Evolutionary conservation across 2,113 vertebrate genomes (phyloP).

Genomic region (Channa maculata): DNA sequence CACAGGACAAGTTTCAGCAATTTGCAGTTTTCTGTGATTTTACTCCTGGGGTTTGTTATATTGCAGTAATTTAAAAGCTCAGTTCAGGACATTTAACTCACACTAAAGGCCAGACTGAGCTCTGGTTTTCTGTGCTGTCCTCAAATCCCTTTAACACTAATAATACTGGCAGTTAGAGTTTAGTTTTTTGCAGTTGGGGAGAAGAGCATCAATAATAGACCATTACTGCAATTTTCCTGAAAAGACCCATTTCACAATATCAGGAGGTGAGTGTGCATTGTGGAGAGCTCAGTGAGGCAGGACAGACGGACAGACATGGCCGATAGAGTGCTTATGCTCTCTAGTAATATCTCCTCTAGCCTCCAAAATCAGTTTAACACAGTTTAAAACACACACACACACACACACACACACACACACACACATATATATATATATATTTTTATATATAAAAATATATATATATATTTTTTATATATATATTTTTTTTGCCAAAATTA

Average conservation of each 20-base stretch:
- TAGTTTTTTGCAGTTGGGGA: constrained; percentile 37
- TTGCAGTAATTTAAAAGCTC: constrained; percentile 56
- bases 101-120: constrained; percentile 46
- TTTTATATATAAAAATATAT: no score
- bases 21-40: constrained; percentile 42
- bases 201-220: constrained; percentile 63
- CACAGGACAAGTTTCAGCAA: constrained; percentile 25
- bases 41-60: constrained; percentile 37
- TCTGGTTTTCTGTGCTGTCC: constrained; percentile 24
- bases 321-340: constrained; percentile 16
- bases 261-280: constrained; percentile 55
- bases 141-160: constrained; percentile 56
- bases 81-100: constrained; percentile 61
- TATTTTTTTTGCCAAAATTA: no score
- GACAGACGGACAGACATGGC: constrained; percentile 18
- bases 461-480: no score
- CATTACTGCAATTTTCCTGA: constrained; percentile 68
- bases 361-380: neutral
- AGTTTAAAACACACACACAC: no score
- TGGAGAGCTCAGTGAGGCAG: constrained; percentile 36
- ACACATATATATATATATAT: no score
- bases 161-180: constrained; percentile 54
- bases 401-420: no score
- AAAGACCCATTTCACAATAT: constrained; percentile 62
- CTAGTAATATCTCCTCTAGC: constrained; percentile 12